Evolutionary conservation across 2,113 vertebrate species (phyloP), one percentile per base, ranked within the genome.

Genomic region (Madoqua kirkii): DNA sequence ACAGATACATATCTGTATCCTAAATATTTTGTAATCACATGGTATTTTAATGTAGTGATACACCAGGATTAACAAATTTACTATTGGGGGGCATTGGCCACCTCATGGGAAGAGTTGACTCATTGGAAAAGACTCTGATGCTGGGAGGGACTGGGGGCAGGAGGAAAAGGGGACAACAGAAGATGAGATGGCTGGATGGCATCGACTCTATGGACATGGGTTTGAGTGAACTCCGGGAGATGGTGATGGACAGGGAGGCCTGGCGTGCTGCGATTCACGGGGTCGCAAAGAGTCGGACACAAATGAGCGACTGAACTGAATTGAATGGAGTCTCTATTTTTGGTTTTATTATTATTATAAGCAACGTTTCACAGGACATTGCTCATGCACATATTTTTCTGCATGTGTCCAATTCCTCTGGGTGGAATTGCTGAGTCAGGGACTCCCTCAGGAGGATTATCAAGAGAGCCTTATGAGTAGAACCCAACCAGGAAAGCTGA

Each of bases 61-160:
- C 10, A 81, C 33, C 40, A 48, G 43, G 88, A 91, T 60, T 71
- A 91, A 94, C 52, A 87, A 23, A 23, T 67, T 94, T 50, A 54
- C 15, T 40, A 79, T 36, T 45, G 43, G 23, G 91, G 48, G 48
- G 7, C 81, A 71, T 57, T 62, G 57, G 23, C 57, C 57, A 59
- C 23, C 57, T 59, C 57, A 59, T 5, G 23, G 7, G 0, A 59
- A 59, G 57, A 59, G 57, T 1, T 27, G 57, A 59, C 57, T 59
- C 23, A 59, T 5, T 59, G 57, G 57, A 59, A 59, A 59, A 59
- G 23, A 59, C 57, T 11, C 2, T 59, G 57, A 59, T 27, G 57
- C 57, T 59, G 57, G 57, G 57, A 59, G 23, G 57, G 57, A 59
- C 27, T 27, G 23, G 57, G 23, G 57, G 57, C 57, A 59, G 57